Evolutionary conservation across 2,113 vertebrate species (phyloP), one percentile per base, ranked within the genome.

Genomic region (Chlamydotis undulata): DNA sequence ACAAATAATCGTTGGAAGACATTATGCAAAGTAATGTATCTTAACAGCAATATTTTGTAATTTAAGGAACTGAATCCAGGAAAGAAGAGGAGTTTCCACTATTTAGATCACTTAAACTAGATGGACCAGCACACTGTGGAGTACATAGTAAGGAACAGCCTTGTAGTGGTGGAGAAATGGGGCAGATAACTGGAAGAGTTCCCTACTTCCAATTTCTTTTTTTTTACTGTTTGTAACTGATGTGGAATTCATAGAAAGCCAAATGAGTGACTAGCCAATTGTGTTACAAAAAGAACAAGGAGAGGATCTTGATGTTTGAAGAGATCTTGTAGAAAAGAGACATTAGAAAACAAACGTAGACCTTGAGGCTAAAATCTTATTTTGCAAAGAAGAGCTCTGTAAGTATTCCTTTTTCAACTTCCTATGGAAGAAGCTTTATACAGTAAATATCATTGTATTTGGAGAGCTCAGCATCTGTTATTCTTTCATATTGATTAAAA

Each of bases 401-500:
- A 82, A 84, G 60, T 56, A 37, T 60, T 77, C 81, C 55, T 83
- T 85, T 92, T 82, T 68, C 75, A 39, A 33, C 21, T 82, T 83
- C 14, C 52, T 39, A 73, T 67, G 2, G 37, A 88, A 77, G 45
- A 83, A 52, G 41, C 13, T 97, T 96, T 95, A 85, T 93, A 79
- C 23, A 86, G 56, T 68, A 87, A 95, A 91, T 64, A 88, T 31
- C 85, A 82, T 90, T 83, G 68, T 76, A 82, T 94, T 95, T 94
- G 78, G 11, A 73, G 50, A 91, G 57, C n/a, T 97, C 80, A 95
- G 22, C 19, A 35, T 80, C 61, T 94, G 67, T 90, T 97, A 73
- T 92, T 91, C 88, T 94, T 93, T 93, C 73, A 95, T 89, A 92
- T 90, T 93, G 76, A 97, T 92, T 95, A 95, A 96, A 91, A 33